Conservation (phyloP, 2,113 vertebrate species). For the Microcebus murinus region DNA sequence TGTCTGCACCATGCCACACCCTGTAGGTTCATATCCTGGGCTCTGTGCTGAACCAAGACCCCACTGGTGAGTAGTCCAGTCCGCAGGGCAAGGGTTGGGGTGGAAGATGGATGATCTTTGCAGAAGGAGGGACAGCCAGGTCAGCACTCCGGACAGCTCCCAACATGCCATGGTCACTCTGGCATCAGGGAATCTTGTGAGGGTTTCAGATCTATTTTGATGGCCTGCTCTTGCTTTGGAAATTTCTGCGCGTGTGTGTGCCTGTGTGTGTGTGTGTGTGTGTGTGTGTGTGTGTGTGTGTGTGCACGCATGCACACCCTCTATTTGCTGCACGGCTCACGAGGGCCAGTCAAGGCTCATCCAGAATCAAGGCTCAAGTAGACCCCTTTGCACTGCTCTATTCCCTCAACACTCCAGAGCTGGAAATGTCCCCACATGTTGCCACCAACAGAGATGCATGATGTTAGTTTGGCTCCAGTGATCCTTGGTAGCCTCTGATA, state of each 20-base stretch:
- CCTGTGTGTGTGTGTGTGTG: neutral
- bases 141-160: constrained; percentile 69
- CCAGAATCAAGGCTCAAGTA: neutral
- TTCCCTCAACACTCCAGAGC: neutral
- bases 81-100: neutral
- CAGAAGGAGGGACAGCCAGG: neutral
- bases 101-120: neutral
- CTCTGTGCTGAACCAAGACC: neutral
- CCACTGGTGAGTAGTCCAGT: neutral
- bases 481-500: neutral
- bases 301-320: rapidly evolving
- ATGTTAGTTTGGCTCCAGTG: neutral
- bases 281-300: neutral
- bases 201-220: neutral
- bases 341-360: neutral
- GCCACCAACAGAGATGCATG: neutral
- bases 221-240: neutral
- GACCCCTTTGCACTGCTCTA: neutral
- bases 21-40: neutral
- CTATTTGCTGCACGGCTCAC: neutral
- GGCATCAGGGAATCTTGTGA: neutral
- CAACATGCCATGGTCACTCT: rapidly evolving
- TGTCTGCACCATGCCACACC: neutral
- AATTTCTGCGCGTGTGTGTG: neutral
- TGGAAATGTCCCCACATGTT: neutral